A percentile compares a stretch with the other conserved stretches of the same genome.
phyloP scores from a whole-genome alignment of 2,888 invertebrate species.

The Scaptomyza caliginosa region DNA sequence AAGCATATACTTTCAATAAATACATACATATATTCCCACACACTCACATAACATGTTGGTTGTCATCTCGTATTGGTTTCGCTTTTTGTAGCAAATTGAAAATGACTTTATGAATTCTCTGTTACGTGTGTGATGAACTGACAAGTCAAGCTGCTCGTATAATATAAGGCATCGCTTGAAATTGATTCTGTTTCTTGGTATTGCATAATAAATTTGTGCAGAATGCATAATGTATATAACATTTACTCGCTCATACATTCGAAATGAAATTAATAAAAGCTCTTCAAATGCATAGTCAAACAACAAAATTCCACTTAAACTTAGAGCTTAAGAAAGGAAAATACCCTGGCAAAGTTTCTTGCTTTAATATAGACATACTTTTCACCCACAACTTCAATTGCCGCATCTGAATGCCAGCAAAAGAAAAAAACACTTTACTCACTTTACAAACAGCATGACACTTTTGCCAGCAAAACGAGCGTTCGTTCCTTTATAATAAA shows the following conservation, averaged over 20 bases:
- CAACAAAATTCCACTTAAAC: constrained; percentile 15
- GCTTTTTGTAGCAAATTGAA: constrained; percentile 68
- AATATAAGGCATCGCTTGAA: constrained; percentile 39
- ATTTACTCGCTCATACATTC: constrained; percentile 10
- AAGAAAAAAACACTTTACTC: constrained; percentile 46
- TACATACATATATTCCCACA: constrained; percentile 16
- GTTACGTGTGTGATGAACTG: constrained; percentile 21
- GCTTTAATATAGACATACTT: background rate
- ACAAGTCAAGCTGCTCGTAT: constrained; percentile 25
- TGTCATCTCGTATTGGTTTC: constrained; percentile 60
- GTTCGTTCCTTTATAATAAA: constrained; percentile 47
- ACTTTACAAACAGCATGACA: constrained; percentile 64
- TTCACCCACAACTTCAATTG: no score
- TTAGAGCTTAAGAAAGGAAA: background rate
- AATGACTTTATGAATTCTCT: constrained; percentile 73
- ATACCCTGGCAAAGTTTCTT: constrained; percentile 5
- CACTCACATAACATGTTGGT: constrained; percentile 26
- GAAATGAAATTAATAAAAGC: background rate
- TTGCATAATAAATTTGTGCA: constrained; percentile 74
- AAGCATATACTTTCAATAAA: constrained; percentile 13
- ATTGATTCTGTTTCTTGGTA: constrained; percentile 67
- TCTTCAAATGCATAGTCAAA: background rate
- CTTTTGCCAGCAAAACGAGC: constrained; percentile 39
- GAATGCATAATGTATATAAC: constrained; percentile 61
- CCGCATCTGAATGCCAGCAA: constrained; percentile 24